A percentile compares a stretch with the other conserved stretches of the same genome.
Conservation (phyloP, 2,888 invertebrate species). For the Phalangium opilio region DNA sequence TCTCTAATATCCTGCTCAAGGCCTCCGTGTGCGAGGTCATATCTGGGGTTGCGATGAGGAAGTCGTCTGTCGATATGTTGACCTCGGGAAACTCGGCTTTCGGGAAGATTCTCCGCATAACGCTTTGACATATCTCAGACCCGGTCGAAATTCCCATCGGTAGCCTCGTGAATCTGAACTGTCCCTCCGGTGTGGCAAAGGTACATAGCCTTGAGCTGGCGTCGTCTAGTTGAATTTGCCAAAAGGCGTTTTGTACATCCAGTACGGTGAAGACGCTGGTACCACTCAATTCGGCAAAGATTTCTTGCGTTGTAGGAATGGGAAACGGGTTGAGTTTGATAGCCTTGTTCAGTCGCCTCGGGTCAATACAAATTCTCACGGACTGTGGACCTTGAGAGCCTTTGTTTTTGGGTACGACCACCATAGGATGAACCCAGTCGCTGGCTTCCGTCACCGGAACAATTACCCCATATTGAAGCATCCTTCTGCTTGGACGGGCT, state of each 20-base stretch:
- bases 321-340: conserved; percentile 4
- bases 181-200: too few species aligned
- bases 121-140: too few species aligned
- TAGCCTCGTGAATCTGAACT: too few species aligned
- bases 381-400: neutral
- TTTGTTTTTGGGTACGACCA: conserved; percentile 1
- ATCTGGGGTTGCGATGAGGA: neutral
- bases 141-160: too few species aligned
- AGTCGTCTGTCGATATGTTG: neutral
- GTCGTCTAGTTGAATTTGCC: too few species aligned
- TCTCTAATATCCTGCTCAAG: neutral
- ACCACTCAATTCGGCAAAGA: conserved; percentile 3
- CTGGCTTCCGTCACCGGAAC: neutral
- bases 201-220: too few species aligned
- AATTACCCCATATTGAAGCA: conserved; percentile 5
- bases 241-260: conserved; percentile 8
- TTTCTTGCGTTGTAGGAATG: conserved; percentile 4
- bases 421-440: conserved; percentile 3
- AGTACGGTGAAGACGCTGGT: conserved; percentile 4
- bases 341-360: conserved; percentile 6
- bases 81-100: too few species aligned
- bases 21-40: conserved; percentile 1
- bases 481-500: conserved; percentile 7
- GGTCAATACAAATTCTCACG: conserved; percentile 8
- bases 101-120: too few species aligned